Conservation (phyloP, 2,113 vertebrate genomes). For the Albula glossodonta region DNA sequence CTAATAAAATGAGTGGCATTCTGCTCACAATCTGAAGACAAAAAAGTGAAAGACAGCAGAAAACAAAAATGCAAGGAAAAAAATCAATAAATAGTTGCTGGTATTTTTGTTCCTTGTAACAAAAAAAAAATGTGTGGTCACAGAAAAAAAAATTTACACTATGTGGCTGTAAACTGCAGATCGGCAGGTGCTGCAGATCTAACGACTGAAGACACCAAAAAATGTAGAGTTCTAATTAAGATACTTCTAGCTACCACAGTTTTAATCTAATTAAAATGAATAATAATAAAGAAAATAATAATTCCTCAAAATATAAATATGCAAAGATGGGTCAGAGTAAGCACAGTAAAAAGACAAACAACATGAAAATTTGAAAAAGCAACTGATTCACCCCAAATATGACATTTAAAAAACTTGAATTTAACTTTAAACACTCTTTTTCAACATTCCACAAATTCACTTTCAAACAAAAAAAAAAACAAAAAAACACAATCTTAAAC, state of each 20-base stretch:
- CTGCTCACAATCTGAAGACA: conserved; percentile 13
- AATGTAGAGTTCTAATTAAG: neutral
- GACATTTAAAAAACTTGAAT: neutral
- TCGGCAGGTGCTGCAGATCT: neutral
- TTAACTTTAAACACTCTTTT: neutral
- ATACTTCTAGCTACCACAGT: too few species aligned
- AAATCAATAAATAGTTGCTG: neutral
- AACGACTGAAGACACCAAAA: neutral
- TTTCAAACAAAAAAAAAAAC: neutral
- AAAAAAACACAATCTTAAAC: neutral
- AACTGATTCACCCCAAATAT: too few species aligned
- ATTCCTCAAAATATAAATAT: neutral
- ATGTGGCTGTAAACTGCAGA: neutral
- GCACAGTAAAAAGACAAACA: neutral
- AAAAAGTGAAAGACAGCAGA: neutral
- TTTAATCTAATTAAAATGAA: neutral
- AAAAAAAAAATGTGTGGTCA: neutral
- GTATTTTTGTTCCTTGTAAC: neutral
- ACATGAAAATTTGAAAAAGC: neutral
- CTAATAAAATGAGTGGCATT: neutral
- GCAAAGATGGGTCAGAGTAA: neutral
- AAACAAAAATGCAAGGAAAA: neutral
- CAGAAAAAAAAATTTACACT: neutral
- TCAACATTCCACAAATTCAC: neutral
- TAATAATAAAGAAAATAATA: too few species aligned